Conservation (phyloP, 2,888 invertebrate species). For the Eupithecia abbreviata region DNA sequence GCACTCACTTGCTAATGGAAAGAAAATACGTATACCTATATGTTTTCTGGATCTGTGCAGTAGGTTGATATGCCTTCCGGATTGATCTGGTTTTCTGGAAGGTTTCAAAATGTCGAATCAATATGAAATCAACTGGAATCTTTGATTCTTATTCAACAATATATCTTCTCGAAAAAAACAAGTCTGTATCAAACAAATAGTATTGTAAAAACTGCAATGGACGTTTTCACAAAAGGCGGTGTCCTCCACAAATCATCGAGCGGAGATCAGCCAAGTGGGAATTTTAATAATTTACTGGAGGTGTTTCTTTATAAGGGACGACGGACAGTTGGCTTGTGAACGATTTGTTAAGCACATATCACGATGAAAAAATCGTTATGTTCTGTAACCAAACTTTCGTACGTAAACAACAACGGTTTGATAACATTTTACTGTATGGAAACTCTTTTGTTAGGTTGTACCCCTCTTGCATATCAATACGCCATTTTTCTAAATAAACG, state of each 20-base stretch:
- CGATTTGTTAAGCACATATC: not conserved
- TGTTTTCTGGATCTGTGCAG: not conserved
- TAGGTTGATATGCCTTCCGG: not conserved
- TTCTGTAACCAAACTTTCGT: not conserved
- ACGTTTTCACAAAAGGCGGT: constrained; percentile 29
- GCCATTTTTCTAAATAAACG: too few species aligned
- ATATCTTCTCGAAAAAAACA: constrained; percentile 13
- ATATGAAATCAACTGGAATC: not conserved
- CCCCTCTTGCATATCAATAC: too few species aligned
- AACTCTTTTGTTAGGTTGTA: too few species aligned
- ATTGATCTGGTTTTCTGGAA: not conserved
- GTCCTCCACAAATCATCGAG: constrained; percentile 51
- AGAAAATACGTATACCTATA: constrained; percentile 29
- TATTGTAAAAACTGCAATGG: constrained; percentile 31
- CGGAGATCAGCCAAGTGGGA: constrained; percentile 52
- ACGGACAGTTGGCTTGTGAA: constrained; percentile 5
- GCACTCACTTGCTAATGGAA: constrained; percentile 41
- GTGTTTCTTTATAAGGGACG: constrained; percentile 36
- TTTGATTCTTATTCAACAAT: constrained; percentile 5
- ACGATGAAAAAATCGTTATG: not conserved
- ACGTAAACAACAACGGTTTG: not conserved
- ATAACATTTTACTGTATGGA: too few species aligned
- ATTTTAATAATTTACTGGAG: constrained; percentile 58
- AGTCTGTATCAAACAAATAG: constrained; percentile 21
- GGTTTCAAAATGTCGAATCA: not conserved